Conservation (phyloP, 2,113 vertebrate genomes). For the Zingel zingel region DNA sequence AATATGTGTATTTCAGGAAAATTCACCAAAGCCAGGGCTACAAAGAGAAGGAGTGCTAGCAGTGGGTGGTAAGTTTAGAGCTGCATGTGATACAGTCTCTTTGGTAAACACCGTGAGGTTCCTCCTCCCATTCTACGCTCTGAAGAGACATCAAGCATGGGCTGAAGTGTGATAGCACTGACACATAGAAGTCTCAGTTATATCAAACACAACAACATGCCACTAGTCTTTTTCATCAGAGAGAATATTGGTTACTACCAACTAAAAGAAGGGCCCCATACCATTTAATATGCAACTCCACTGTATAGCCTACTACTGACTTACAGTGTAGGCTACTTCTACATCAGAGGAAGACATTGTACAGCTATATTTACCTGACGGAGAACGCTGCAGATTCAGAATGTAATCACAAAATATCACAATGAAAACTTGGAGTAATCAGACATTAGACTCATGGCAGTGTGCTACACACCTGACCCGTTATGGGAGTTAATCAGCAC, state of each 20-base stretch:
- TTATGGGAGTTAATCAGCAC: no score
- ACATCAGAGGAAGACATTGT: no score
- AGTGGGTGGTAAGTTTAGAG: slow-evolving; percentile 66
- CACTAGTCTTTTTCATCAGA: neutral
- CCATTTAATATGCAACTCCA: no score
- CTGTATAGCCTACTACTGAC: no score
- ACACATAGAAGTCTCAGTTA: slow-evolving; percentile 8
- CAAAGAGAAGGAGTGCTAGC: slow-evolving; percentile 66
- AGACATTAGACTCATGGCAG: no score
- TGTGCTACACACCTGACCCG: no score
- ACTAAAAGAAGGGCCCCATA: no score
- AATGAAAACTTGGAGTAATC: no score
- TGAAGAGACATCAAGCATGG: slow-evolving; percentile 37
- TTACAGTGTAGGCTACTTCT: no score
- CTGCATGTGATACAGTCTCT: slow-evolving; percentile 46
- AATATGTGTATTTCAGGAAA: slow-evolving; percentile 82
- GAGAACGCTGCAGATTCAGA: no score
- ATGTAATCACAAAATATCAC: no score
- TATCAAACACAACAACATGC: slow-evolving; percentile 9
- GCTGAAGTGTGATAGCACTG: slow-evolving; percentile 23
- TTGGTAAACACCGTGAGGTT: slow-evolving; percentile 54
- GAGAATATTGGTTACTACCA: neutral
- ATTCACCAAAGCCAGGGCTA: slow-evolving; percentile 71
- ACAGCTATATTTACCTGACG: no score
- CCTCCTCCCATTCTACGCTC: slow-evolving; percentile 41